Evolutionary conservation across 2,888 invertebrate species (phyloP).

Genomic region (Agonopterix arenella): DNA sequence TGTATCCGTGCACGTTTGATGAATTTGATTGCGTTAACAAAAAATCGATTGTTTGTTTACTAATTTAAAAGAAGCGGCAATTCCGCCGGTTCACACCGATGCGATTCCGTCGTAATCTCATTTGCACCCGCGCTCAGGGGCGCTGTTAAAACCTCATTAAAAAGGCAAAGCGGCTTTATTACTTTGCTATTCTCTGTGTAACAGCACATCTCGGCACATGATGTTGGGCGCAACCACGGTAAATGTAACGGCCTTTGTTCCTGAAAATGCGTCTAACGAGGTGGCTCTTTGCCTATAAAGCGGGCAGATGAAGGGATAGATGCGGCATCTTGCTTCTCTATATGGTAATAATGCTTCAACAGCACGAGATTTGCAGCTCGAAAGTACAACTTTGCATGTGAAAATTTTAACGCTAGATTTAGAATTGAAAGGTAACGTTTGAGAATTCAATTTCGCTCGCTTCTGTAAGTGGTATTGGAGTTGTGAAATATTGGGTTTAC

Average conservation of each 20-base stretch:
- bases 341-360: constrained; percentile 16
- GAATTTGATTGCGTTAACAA: no score
- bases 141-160: constrained; percentile 39
- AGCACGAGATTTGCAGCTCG: constrained; percentile 20
- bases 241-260: constrained; percentile 29
- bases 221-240: constrained; percentile 20
- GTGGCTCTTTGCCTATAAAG: constrained; percentile 17
- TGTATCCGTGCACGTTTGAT: not conserved
- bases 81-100: constrained; percentile 16
- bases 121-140: constrained; percentile 17
- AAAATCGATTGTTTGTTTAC: no score
- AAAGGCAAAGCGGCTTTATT: constrained; percentile 39
- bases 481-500: not conserved
- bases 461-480: constrained; percentile 3
- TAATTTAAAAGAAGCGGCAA: not conserved
- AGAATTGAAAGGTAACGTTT: constrained; percentile 7
- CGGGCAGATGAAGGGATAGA: constrained; percentile 20
- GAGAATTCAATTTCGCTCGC: constrained; percentile 9
- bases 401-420: constrained; percentile 1
- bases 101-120: constrained; percentile 22
- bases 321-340: constrained; percentile 23
- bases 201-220: constrained; percentile 20
- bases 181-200: constrained; percentile 36
- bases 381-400: constrained; percentile 6
- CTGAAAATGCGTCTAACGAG: constrained; percentile 34